Conservation (phyloP, 2,113 vertebrate species). For the Crotalus horridus region DNA sequence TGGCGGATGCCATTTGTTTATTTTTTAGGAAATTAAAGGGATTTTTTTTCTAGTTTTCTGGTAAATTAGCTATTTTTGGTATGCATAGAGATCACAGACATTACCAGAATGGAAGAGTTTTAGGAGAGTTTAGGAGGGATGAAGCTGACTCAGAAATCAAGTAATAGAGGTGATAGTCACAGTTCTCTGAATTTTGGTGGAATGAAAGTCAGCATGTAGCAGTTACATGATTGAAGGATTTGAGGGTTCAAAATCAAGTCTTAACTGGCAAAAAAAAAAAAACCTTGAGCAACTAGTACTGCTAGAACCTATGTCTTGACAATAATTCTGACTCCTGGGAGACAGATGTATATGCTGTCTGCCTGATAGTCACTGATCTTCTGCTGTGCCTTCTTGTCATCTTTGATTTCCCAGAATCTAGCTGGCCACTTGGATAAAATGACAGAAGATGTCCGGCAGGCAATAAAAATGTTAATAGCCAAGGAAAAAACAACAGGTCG, state of each 20-base stretch:
- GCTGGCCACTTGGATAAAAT: constrained; percentile 4
- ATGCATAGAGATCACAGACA: background rate
- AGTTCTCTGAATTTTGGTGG: background rate
- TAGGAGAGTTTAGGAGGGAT: too few species aligned
- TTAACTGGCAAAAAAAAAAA: background rate
- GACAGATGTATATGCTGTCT: background rate
- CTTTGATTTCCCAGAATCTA: constrained; percentile 47
- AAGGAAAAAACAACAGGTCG: constrained; percentile 36
- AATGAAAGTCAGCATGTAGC: background rate
- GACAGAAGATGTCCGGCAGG: constrained; percentile 28
- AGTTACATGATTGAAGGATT: background rate
- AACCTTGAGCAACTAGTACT: background rate
- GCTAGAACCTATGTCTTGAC: too few species aligned
- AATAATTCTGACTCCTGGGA: background rate
- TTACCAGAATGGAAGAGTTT: background rate
- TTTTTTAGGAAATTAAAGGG: background rate
- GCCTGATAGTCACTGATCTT: background rate
- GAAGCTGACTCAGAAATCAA: background rate
- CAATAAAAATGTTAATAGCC: constrained; percentile 44
- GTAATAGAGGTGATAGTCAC: background rate
- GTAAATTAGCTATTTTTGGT: background rate
- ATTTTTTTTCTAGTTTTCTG: background rate
- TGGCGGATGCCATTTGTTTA: background rate
- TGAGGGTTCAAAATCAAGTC: background rate
- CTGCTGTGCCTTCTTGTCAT: background rate